Evolutionary conservation across 1,140 invertebrate species (phyloP), one percentile per base, ranked within the genome.

Genomic region (Orchesella cincta): DNA sequence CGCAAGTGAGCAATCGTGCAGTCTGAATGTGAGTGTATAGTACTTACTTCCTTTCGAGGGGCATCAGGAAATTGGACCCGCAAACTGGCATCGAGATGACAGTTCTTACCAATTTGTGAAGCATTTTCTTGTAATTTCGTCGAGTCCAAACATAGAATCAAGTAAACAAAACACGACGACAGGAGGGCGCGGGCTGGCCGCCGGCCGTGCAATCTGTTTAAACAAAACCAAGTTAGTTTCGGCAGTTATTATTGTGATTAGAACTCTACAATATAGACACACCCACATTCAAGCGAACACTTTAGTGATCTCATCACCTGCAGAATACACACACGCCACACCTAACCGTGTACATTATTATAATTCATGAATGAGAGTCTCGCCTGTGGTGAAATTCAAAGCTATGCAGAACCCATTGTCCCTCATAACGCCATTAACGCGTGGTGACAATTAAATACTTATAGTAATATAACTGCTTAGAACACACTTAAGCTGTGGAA

Each of bases 21-120:
- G 62, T n/a, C n/a, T n/a, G n/a, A n/a, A n/a, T n/a, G n/a, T n/a
- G n/a, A 26, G 31, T 70, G 73, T 28, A 29, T 16, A 46, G 12
- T 39, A 78, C 79, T 81, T 81, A 81, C 81, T 78, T 81, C 81
- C 74, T 81, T 81, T 26, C n/a, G n/a, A n/a, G 80, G 77, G 39
- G 78, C 54, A 52, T 81, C 81, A 72, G 54, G 67, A 26, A 81
- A 18, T 57, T n/a, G n/a, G n/a, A n/a, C n/a, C 71, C 36, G 75
- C 81, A 77, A 70, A 81, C 28, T 76, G 80, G 81, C 51, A 73
- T 54, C 57, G 81, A 78, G n/a, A n/a, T n/a, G n/a, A 76, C 78
- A 81, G 26, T 78, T 72, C 74, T 80, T 78, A 79, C 80, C 81
- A 78, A 81, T 81, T 79, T 81, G 81, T 35, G 81, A 81, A 74